Evolutionary conservation across 2,797 vertebrate genomes (phyloP).

Genomic region (Sebastes itinus): DNA sequence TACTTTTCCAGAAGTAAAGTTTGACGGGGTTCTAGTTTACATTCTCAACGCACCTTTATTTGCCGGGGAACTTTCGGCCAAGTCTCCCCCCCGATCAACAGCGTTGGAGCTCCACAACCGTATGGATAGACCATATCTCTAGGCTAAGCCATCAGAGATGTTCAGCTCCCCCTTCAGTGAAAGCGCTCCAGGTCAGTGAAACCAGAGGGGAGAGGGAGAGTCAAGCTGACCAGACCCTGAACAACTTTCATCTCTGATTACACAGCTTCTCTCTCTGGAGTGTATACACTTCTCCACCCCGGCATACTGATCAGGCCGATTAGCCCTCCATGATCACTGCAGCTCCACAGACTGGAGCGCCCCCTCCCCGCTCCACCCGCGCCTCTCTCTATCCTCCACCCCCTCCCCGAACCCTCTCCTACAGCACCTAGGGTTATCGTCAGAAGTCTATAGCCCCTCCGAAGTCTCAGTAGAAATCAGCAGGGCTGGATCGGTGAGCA

Average conservation of each 20-base stretch:
- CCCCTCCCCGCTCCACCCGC: neutral
- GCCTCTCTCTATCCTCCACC: slow-evolving; percentile 14
- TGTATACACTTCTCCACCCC: slow-evolving; percentile 41
- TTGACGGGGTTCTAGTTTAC: slow-evolving; percentile 30
- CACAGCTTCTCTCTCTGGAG: slow-evolving; percentile 66
- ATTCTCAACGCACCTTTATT: slow-evolving; percentile 42
- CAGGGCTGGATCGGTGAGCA: slow-evolving; percentile 61
- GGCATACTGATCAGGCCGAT: slow-evolving; percentile 69
- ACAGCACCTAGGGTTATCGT: slow-evolving; percentile 69
- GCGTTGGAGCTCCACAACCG: slow-evolving; percentile 10
- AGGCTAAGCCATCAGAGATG: slow-evolving; percentile 62
- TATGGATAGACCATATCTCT: slow-evolving; percentile 34
- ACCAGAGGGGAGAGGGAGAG: slow-evolving; percentile 53
- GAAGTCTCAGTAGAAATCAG: slow-evolving; percentile 75
- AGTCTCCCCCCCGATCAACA: slow-evolving; percentile 35
- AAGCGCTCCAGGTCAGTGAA: slow-evolving; percentile 68
- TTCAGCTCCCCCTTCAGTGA: slow-evolving; percentile 54
- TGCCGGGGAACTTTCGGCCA: slow-evolving; percentile 21
- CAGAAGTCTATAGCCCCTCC: slow-evolving; percentile 67
- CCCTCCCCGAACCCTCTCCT: slow-evolving; percentile 39
- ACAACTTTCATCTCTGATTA: slow-evolving; percentile 76
- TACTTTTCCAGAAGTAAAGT: neutral
- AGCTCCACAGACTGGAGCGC: slow-evolving; percentile 28
- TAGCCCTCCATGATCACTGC: slow-evolving; percentile 53
- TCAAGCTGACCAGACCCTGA: slow-evolving; percentile 69